Evolutionary conservation across 2,113 vertebrate genomes (phyloP), one percentile per base, ranked within the genome.

Genomic region (Neotoma lepida): DNA sequence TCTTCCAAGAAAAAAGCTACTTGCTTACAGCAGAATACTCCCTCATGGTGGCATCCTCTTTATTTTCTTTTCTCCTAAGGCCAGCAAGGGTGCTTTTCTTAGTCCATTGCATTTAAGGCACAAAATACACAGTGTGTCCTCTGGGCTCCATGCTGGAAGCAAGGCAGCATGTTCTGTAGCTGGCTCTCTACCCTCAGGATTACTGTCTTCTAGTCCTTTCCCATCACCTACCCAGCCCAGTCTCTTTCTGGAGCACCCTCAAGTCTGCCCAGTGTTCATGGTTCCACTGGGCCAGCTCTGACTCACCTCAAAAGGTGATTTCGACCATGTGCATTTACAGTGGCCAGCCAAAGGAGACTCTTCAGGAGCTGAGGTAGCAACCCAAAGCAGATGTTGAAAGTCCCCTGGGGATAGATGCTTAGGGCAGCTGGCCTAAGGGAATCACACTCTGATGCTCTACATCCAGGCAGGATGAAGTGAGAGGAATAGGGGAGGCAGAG

Each of bases 381-480:
- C 39, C 39, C 88, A 39, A 54, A 90, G 81, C 93, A 86, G 89
- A 85, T 81, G 58, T 87, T 24, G 26, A 64, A 87, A 46, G 70
- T 41, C 74, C 33, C 51, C 58, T 1, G 39, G 82, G 58, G 81
- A 80, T 3, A 91, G 80, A 81, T 1, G n/a, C 84, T 89, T 17
- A 28, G 61, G 82, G 46, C 30, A 61, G 33, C 49, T 95, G 78
- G 89, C 63, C 20, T 49, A 13, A 15, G 51, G 87, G 61, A 86
- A 68, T 63, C 54, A 41, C 0, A 33, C 33, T 64, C 66, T 35
- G 1, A 44, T 1, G 10, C 33, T 78, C 80, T 33, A 0, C 4
- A 6, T 54, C n/a, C 66, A 73, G 44, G 51, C 68, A 95, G 54
- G 80, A 54, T 33, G 17, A 56, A 56, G 24, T 9, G 9, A 64